phyloP scores from a whole-genome alignment of 2,797 vertebrate species.

The Sciurus vulgaris region DNA sequence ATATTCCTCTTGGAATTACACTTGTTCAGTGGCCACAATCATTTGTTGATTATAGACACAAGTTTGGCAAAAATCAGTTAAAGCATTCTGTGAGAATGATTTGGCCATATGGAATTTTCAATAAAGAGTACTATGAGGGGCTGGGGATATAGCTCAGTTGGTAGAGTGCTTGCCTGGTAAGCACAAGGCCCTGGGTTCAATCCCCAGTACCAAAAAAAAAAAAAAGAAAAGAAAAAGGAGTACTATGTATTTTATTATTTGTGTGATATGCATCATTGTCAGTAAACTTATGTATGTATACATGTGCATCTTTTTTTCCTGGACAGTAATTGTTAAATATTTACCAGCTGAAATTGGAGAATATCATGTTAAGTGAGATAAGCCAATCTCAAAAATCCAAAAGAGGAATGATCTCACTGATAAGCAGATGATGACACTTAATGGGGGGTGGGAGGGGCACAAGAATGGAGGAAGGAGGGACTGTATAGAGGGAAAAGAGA shows the following conservation, averaged over 20 bases:
- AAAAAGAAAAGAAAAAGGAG: neutral
- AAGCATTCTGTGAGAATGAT: slow-evolving; percentile 53
- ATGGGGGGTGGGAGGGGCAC: too few species aligned
- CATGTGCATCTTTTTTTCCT: neutral
- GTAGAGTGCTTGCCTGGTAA: too few species aligned
- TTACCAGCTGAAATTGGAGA: too few species aligned
- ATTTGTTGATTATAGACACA: slow-evolving; percentile 14
- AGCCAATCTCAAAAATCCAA: too few species aligned
- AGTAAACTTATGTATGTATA: neutral
- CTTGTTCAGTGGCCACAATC: neutral
- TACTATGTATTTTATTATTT: slow-evolving; percentile 48
- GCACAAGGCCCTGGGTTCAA: too few species aligned
- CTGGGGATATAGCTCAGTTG: too few species aligned
- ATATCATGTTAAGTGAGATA: too few species aligned
- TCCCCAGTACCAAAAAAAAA: too few species aligned
- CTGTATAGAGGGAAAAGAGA: too few species aligned
- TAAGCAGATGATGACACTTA: too few species aligned
- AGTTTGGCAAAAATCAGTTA: slow-evolving; percentile 36
- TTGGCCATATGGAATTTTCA: slow-evolving; percentile 38
- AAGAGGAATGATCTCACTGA: too few species aligned
- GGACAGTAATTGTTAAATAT: slow-evolving; percentile 17
- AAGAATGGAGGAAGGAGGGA: too few species aligned
- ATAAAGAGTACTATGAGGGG: neutral
- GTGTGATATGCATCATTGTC: slow-evolving; percentile 13
- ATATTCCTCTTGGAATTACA: slow-evolving; percentile 9